Percentiles rank a stretch among this genome's conserved stretches.
These are phyloP conservation scores for Eledona agricola DNA, from an alignment of 2,888 invertebrate genomes.

Conservation along the genomic window DNA sequence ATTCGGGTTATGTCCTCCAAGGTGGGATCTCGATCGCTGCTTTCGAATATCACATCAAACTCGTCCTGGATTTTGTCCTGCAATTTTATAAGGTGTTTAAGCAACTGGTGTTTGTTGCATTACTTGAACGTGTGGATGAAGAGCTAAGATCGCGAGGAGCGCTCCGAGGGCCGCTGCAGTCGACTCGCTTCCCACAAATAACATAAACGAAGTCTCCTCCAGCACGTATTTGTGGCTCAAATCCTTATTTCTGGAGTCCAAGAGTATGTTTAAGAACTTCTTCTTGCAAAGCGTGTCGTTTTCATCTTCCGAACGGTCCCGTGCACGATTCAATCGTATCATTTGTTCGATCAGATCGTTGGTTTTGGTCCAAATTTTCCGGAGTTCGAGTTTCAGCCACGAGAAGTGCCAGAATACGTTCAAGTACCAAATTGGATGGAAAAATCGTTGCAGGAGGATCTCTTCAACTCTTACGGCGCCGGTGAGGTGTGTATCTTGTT, in stretches of 20 bases:
- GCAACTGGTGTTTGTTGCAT: not conserved
- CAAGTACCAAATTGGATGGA: constrained; percentile 7
- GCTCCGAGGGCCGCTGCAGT: not conserved
- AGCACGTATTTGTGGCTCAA: not conserved
- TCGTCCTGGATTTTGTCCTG: no score
- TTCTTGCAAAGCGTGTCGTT: no score
- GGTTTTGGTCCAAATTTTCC: no score
- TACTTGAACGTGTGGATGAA: not conserved
- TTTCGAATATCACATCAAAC: not conserved
- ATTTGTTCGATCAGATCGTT: no score
- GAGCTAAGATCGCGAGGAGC: not conserved
- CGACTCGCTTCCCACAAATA: not conserved
- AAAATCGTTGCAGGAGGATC: constrained; percentile 9
- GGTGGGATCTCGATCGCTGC: not conserved
- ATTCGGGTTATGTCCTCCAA: not conserved
- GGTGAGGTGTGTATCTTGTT: not conserved
- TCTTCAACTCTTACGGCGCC: constrained; percentile 12
- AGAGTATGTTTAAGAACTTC: not conserved
- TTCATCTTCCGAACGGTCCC: no score
- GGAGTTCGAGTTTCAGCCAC: no score
- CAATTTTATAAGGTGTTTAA: not conserved
- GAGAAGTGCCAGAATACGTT: constrained; percentile 13
- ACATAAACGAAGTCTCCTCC: constrained; percentile 1
- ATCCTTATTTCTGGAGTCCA: not conserved
- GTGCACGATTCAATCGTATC: no score